Evolutionary conservation across 2,113 vertebrate species (phyloP), one percentile per base, ranked within the genome.

Genomic region (Carassius carassius): DNA sequence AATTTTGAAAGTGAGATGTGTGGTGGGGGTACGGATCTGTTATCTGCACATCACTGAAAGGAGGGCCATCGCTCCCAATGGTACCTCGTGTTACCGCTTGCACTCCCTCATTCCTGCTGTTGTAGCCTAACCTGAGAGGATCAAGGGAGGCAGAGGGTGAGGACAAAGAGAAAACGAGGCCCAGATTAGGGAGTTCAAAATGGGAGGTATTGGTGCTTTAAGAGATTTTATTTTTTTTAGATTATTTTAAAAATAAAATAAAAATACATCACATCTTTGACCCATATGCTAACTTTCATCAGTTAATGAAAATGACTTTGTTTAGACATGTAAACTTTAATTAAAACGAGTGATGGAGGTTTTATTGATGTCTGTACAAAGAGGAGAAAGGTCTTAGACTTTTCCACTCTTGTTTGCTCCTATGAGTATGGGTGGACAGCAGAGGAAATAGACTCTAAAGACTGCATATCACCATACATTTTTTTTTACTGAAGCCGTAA

Each of bases 51-150:
- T 88, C 91, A 91, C 94, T 94, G 95, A 91, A 94, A 91, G 94
- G 93, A 96, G 95, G 94, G 94, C 95, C 91, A 90, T 84, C 92
- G 90, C 93, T 91, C 95, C 95, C 97, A 96, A 96, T 98, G 97
- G 98, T 98, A 98, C 97, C 93, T 96, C 95, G 92, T 97, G 97
- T 97, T 98, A 99, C 97, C 94, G 91, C 93, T 95, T 89, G 89
- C 93, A 95, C 97, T 98, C 98, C 97, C 96, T 97, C 97, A 97
- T 97, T 98, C 96, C 94, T 96, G 93, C 90, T 49, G 89, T 88
- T 91, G 93, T 90, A 91, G 92, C 91, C 90, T 85, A 93, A 92
- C 91, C 92, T 92, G 91, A 86, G 89, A 37, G 77, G 58, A 51
- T 21, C 85, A 89, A 65, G 78, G 77, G 72, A 58, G 84, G 44